Evolutionary conservation across 1,140 invertebrate genomes (phyloP).

Genomic region (Drosophila truncata): DNA sequence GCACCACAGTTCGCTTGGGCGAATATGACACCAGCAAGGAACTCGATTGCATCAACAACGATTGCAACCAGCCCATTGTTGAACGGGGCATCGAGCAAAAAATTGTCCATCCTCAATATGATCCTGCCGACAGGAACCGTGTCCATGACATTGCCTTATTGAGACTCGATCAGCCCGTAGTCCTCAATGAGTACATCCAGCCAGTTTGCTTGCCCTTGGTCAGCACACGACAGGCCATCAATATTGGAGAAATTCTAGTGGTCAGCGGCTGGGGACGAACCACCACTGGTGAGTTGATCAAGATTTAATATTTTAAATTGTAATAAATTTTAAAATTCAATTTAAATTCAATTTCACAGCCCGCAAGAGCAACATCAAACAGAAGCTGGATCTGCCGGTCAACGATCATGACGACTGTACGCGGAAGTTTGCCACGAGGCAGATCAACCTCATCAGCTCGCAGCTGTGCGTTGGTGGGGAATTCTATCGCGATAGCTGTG

Average conservation of each 20-base stretch:
- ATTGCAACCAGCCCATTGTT: slow-evolving; percentile 76
- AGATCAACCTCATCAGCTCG: slow-evolving; percentile 54
- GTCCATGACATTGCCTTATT: slow-evolving; percentile 92
- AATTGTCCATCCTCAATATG: slow-evolving; percentile 84
- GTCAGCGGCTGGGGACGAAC: slow-evolving; percentile 91
- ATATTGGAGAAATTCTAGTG: slow-evolving; percentile 85
- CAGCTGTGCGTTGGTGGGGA: slow-evolving; percentile 90
- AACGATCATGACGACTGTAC: slow-evolving; percentile 86
- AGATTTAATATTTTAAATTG: too few relatives aligned
- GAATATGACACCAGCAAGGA: slow-evolving; percentile 87
- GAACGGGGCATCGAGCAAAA: slow-evolving; percentile 78
- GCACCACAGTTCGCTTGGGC: slow-evolving; percentile 87
- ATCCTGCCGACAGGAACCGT: slow-evolving; percentile 45
- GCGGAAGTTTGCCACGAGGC: slow-evolving; percentile 85
- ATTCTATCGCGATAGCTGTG: slow-evolving; percentile 89
- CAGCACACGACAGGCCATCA: slow-evolving; percentile 57
- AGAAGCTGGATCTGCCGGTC: slow-evolving; percentile 87
- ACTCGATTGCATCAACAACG: slow-evolving; percentile 86
- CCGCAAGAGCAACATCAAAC: slow-evolving; percentile 86
- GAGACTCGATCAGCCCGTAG: slow-evolving; percentile 90
- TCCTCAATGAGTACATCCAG: slow-evolving; percentile 89
- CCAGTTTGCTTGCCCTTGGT: slow-evolving; percentile 91
- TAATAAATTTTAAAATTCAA: neutral
- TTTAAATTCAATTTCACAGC: slow-evolving; percentile 31
- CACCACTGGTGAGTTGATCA: slow-evolving; percentile 76